These are phyloP conservation scores for Chironomus tentans DNA, from an alignment of 2,888 invertebrate genomes.

Conservation along the genomic window DNA sequence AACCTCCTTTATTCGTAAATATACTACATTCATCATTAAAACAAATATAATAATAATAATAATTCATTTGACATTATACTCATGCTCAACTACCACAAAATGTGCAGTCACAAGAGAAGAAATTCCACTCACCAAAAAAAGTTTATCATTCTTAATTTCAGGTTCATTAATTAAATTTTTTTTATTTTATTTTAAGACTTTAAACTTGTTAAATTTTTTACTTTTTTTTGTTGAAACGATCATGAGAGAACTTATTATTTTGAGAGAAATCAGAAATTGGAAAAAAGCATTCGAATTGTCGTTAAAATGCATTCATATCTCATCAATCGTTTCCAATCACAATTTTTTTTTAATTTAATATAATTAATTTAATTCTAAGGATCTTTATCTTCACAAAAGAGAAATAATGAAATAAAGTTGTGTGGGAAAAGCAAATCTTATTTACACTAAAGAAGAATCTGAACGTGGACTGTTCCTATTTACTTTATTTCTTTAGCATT, in stretches of 20 bases:
- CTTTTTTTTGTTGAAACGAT: conserved; percentile 1
- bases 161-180: not conserved
- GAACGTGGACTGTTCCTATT: not conserved
- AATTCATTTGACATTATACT: not conserved
- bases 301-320: not conserved
- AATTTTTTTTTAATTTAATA: not conserved
- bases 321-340: conserved; percentile 8
- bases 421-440: not conserved
- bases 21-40: not conserved
- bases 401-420: not conserved
- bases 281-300: not conserved
- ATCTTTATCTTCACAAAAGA: not conserved
- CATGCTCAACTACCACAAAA: not conserved
- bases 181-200: not conserved
- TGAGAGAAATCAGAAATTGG: not conserved
- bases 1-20: not conserved
- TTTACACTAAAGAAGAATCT: not conserved
- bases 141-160: not conserved
- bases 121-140: not conserved
- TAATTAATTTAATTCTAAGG: conserved; percentile 3
- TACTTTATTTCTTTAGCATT: not conserved
- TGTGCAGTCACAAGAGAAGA: not conserved
- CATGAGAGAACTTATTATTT: not conserved
- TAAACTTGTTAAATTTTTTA: not conserved
- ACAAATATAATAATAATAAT: not conserved